These are phyloP conservation scores for Deilephila elpenor DNA, from an alignment of 2,888 invertebrate genomes.

Conservation along the genomic window DNA sequence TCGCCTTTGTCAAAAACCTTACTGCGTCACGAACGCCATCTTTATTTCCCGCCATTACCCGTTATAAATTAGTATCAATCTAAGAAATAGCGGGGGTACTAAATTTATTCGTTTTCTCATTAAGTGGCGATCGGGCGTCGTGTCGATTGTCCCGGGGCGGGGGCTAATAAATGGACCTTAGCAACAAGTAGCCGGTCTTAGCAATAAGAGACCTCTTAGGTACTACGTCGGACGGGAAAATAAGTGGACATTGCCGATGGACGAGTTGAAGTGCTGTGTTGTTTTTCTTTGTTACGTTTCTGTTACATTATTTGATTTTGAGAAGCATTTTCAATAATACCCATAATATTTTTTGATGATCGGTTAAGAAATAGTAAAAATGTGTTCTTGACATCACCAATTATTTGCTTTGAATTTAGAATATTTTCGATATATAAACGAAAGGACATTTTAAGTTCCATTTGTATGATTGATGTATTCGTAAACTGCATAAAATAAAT, in stretches of 20 bases:
- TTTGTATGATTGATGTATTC: too few species aligned
- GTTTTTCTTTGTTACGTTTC: background rate
- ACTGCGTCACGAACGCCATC: background rate
- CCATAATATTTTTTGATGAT: too few species aligned
- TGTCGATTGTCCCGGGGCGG: constrained; percentile 32
- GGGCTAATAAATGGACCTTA: constrained; percentile 32
- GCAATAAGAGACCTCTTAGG: constrained; percentile 16
- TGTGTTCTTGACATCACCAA: background rate
- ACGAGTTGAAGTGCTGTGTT: background rate
- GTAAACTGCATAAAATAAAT: too few species aligned
- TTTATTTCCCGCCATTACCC: background rate
- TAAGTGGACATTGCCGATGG: background rate
- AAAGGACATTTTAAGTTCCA: too few species aligned
- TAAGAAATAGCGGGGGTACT: constrained; percentile 21
- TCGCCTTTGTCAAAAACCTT: background rate
- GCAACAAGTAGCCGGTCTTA: constrained; percentile 34
- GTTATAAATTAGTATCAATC: constrained; percentile 24
- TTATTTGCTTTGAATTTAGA: background rate
- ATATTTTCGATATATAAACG: background rate
- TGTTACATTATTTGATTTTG: too few species aligned
- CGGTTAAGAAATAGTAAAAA: too few species aligned
- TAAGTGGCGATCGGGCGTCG: constrained; percentile 31
- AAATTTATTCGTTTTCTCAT: constrained; percentile 33
- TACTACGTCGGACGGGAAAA: background rate
- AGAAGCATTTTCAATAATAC: too few species aligned